phyloP scores from a whole-genome alignment of 2,113 vertebrate species.

The Podarcis muralis region DNA sequence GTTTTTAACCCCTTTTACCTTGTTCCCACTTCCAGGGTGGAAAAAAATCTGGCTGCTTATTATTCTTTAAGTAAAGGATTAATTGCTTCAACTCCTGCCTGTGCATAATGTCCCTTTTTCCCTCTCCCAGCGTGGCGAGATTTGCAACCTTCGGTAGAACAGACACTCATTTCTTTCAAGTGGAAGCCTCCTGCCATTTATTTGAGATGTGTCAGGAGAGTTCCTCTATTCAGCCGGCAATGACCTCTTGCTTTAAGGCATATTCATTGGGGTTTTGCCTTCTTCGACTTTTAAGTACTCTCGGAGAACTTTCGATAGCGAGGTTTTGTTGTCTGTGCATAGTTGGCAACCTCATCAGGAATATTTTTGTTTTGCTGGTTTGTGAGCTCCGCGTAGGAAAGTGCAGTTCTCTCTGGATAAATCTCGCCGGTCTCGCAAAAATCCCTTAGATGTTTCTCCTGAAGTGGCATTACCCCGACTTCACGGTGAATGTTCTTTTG shows the following conservation, averaged over 20 bases:
- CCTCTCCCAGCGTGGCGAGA: conserved; percentile 55
- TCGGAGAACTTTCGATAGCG: not conserved
- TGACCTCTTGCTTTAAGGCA: conserved; percentile 17
- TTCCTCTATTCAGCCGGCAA: conserved; percentile 14
- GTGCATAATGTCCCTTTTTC: conserved; percentile 69
- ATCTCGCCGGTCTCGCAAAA: not conserved
- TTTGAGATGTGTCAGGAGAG: conserved; percentile 17
- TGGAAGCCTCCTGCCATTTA: conserved; percentile 50
- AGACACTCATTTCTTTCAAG: conserved; percentile 52
- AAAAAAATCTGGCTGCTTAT: conserved; percentile 80
- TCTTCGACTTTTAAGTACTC: conserved; percentile 9
- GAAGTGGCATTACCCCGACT: not conserved
- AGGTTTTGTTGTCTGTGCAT: not conserved
- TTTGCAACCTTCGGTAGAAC: conserved; percentile 35
- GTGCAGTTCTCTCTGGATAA: not conserved
- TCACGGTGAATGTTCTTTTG: not conserved
- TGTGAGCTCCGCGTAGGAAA: not conserved
- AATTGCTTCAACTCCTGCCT: conserved; percentile 82
- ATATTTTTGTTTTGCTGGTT: not conserved
- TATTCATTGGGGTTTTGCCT: not conserved
- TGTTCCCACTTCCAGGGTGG: conserved; percentile 79
- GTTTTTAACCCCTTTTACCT: conserved; percentile 89
- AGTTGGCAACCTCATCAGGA: not conserved
- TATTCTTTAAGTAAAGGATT: conserved; percentile 87
- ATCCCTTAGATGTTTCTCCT: not conserved